Evolutionary conservation across 2,888 invertebrate species (phyloP).

Genomic region (Fabriciana adippe): DNA sequence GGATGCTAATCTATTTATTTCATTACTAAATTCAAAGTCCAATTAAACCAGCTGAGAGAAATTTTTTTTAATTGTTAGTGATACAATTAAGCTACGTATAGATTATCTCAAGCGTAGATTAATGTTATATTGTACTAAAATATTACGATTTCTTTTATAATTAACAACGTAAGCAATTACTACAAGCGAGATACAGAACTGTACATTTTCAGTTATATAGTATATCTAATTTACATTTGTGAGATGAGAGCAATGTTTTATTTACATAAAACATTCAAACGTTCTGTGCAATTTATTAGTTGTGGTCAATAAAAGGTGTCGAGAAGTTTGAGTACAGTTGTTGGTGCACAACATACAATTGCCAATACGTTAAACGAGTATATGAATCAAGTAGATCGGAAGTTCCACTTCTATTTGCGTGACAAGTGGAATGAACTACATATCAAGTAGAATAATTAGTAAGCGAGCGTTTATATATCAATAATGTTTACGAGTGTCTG

Average conservation of each 20-base stretch:
- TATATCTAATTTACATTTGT: not conserved
- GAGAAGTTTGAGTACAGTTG: not conserved
- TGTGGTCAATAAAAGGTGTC: not conserved
- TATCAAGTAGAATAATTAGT: constrained; percentile 34
- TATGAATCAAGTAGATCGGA: constrained; percentile 6
- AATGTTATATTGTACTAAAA: not conserved
- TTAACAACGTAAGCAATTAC: constrained; percentile 16
- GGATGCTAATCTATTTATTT: too few relatives aligned
- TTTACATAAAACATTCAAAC: not conserved
- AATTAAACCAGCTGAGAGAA: not conserved
- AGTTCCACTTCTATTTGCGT: constrained; percentile 29
- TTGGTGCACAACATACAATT: not conserved
- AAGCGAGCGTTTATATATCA: constrained; percentile 53
- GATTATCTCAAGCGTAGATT: not conserved
- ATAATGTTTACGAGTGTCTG: constrained; percentile 75
- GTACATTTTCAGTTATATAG: constrained; percentile 8
- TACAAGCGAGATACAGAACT: constrained; percentile 16
- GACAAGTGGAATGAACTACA: constrained; percentile 31
- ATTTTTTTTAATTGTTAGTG: not conserved
- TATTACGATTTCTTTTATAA: constrained; percentile 17
- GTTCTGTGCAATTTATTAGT: not conserved
- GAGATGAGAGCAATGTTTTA: not conserved
- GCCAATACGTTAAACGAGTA: not conserved
- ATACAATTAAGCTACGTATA: not conserved
- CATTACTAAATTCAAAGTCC: too few relatives aligned